These are phyloP conservation scores for Epizoanthus ramosus DNA, from an alignment of 92 coral and sea anemone genomes.

Conservation along the genomic window DNA sequence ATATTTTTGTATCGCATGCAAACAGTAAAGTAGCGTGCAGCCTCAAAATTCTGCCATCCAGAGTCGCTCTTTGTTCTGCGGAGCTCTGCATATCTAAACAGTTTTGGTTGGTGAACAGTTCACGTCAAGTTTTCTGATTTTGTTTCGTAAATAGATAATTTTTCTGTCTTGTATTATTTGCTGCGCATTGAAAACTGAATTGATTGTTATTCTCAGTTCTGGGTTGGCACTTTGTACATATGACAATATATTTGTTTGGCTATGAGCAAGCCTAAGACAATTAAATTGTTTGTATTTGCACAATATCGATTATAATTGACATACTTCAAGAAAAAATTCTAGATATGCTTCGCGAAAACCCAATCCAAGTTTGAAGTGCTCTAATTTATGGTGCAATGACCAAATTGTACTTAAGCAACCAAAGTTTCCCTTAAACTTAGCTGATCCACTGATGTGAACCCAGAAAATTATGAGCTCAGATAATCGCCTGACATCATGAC, in stretches of 20 bases:
- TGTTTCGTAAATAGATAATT: too few species aligned
- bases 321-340: conserved; percentile 36
- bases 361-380: not conserved
- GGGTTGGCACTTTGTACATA: not conserved
- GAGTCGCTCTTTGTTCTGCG: conserved; percentile 15
- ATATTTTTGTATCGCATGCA: not conserved
- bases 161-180: not conserved
- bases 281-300: conserved; percentile 43
- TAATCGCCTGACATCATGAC: not conserved
- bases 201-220: conserved; percentile 1
- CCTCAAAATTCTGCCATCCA: not conserved
- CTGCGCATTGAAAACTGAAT: not conserved
- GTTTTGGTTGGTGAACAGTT: not conserved
- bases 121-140: not conserved
- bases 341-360: conserved; percentile 27
- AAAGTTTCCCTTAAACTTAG: not conserved
- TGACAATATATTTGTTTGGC: conserved; percentile 24
- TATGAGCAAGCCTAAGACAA: conserved; percentile 39
- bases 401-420: too few species aligned
- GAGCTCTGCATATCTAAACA: conserved; percentile 9
- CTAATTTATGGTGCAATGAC: not conserved
- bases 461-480: not conserved
- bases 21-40: conserved; percentile 29
- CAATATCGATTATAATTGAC: conserved; percentile 43
- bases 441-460: not conserved